Percentiles rank a stretch among this genome's conserved stretches.
These are phyloP conservation scores for Chitala chitala DNA, from an alignment of 2,113 vertebrate genomes.

Conservation along the genomic window DNA sequence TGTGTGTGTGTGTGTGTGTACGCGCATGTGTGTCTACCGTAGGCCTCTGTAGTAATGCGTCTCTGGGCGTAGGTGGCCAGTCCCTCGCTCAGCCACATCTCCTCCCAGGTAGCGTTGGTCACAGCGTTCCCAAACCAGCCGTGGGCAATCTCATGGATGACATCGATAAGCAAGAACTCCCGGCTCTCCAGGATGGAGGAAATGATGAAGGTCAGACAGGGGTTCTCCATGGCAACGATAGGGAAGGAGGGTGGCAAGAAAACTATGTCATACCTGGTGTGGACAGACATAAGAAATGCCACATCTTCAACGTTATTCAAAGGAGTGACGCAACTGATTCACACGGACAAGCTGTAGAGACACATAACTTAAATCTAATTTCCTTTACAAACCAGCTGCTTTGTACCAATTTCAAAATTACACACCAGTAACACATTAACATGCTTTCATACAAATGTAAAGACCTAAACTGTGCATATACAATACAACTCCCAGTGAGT, in stretches of 20 bases:
- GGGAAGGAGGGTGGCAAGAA: constrained; percentile 96
- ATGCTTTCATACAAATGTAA: too few relatives aligned
- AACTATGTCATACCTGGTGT: constrained; percentile 87
- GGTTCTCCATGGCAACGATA: constrained; percentile 98
- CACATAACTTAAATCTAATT: too few relatives aligned
- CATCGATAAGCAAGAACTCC: constrained; percentile 89
- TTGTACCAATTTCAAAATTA: too few relatives aligned
- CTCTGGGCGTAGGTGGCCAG: constrained; percentile 93
- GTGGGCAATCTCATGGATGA: constrained; percentile 91
- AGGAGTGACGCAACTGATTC: too few relatives aligned
- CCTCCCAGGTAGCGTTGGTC: constrained; percentile 95
- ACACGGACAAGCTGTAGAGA: too few relatives aligned
- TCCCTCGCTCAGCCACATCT: constrained; percentile 98
- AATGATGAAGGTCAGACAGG: constrained; percentile 95
- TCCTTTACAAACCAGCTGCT: too few relatives aligned
- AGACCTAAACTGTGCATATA: too few relatives aligned
- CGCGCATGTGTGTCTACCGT: constrained; percentile 56
- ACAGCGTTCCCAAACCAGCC: constrained; percentile 97
- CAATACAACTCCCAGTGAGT: too few relatives aligned
- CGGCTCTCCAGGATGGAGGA: constrained; percentile 95
- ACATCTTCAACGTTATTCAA: too few relatives aligned
- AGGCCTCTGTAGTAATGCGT: constrained; percentile 86
- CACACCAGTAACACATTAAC: too few relatives aligned
- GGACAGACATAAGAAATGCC: background rate
- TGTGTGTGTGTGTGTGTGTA: background rate